Conservation (phyloP, 1,140 invertebrate genomes). For the Pseudomyrmex concolor region DNA sequence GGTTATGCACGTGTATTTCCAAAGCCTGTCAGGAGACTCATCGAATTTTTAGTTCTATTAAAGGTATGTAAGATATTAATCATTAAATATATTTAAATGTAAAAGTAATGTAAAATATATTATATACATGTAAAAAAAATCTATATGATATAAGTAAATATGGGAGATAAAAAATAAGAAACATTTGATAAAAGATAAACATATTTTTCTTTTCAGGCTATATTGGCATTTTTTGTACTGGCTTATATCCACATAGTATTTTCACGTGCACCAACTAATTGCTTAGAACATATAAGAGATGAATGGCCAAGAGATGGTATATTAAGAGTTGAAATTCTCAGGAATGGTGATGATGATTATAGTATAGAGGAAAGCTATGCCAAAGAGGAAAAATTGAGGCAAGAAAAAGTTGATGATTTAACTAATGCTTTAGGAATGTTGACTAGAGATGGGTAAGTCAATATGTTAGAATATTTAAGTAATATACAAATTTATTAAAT, state of each 20-base stretch:
- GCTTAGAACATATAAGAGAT: conserved; percentile 94
- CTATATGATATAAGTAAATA: background rate
- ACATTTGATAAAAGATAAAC: background rate
- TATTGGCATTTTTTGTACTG: conserved; percentile 95
- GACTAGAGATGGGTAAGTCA: conserved; percentile 88
- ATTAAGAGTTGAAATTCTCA: conserved; percentile 96
- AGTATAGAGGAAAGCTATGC: conserved; percentile 93
- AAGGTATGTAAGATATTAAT: conserved; percentile 87
- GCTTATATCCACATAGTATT: conserved; percentile 98
- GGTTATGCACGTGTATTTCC: conserved; percentile 96
- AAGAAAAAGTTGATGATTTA: conserved; percentile 88
- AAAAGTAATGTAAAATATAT: too few relatives aligned
- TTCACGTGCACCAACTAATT: conserved; percentile 96
- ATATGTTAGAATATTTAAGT: conserved; percentile 21
- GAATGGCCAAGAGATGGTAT: conserved; percentile 98
- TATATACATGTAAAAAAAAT: too few relatives aligned
- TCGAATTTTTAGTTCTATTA: conserved; percentile 96
- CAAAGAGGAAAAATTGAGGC: conserved; percentile 90
- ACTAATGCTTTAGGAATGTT: conserved; percentile 88
- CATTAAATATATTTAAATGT: background rate
- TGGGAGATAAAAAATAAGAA: background rate
- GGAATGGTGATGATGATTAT: conserved; percentile 89
- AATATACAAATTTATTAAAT: conserved; percentile 5
- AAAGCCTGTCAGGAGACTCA: conserved; percentile 92
- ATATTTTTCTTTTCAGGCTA: conserved; percentile 87